Evolutionary conservation across 2,888 invertebrate species (phyloP).

Genomic region (Piscicola geometra): DNA sequence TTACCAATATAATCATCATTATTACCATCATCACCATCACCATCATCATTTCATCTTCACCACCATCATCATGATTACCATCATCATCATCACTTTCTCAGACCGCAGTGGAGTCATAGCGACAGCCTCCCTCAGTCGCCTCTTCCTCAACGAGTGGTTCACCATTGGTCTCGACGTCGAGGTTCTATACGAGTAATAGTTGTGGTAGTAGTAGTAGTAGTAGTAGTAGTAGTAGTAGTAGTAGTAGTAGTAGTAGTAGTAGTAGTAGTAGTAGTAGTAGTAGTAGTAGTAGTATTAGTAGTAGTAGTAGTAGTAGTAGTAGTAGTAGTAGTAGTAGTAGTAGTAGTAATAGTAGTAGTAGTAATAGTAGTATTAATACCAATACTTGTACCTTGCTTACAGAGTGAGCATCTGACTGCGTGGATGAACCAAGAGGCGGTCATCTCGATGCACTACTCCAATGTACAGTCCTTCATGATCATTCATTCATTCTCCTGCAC

Average conservation of each 20-base stretch:
- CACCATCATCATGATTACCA: neutral
- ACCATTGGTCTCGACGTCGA: conserved; percentile 25
- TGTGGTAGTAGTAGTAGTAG: neutral
- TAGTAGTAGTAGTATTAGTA: conserved; percentile 4
- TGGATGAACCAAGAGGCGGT: neutral
- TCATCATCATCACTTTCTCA: neutral
- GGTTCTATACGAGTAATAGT: neutral
- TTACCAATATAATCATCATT: neutral
- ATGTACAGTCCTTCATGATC: no score
- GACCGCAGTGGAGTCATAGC: neutral
- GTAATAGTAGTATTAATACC: no score
- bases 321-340: neutral
- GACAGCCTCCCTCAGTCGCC: neutral
- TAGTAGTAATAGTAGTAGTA: no score
- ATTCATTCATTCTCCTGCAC: no score
- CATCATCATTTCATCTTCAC: no score
- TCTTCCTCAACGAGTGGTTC: conserved; percentile 26
- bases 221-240: conserved; percentile 6
- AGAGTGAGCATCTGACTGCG: neutral
- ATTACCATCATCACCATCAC: no score
- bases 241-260: conserved; percentile 6
- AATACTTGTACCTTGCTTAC: neutral
- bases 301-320: conserved; percentile 6
- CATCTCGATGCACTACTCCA: neutral
- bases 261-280: conserved; percentile 4